A percentile compares a stretch with the other conserved stretches of the same genome.
Conservation (phyloP, 2,113 vertebrate genomes). For the Ptyas mucosa region DNA sequence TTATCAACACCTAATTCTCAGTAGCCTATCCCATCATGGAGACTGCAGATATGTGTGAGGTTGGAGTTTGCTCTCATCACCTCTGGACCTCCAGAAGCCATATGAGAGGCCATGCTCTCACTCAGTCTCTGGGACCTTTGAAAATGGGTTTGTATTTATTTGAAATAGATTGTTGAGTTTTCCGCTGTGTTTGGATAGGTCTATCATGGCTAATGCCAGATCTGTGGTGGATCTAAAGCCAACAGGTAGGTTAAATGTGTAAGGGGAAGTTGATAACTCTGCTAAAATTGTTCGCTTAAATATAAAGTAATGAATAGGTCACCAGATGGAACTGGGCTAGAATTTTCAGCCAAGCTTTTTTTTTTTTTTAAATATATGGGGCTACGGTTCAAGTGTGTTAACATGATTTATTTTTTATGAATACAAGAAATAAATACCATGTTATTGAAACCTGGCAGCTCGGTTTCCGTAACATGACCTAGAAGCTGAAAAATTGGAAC, state of each 20-base stretch:
- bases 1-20: not conserved
- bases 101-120: not conserved
- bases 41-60: not conserved
- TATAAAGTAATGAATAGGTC: not conserved
- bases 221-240: not conserved
- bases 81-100: not conserved
- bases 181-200: not conserved
- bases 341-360: not conserved
- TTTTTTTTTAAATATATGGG: not conserved
- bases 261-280: not conserved
- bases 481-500: not conserved
- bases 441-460: not conserved
- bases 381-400: not conserved
- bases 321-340: not conserved
- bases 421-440: not conserved
- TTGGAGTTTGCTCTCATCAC: not conserved
- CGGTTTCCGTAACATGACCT: not conserved
- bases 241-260: not conserved
- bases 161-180: not conserved
- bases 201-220: not conserved
- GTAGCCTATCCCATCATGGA: not conserved
- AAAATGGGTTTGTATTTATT: not conserved
- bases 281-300: not conserved
- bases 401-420: not conserved
- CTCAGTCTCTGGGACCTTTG: not conserved